Percentiles rank a stretch among this genome's conserved stretches.
These are phyloP conservation scores for Bombus sibiricus DNA, from an alignment of 1,140 invertebrate species.

Conservation along the genomic window DNA sequence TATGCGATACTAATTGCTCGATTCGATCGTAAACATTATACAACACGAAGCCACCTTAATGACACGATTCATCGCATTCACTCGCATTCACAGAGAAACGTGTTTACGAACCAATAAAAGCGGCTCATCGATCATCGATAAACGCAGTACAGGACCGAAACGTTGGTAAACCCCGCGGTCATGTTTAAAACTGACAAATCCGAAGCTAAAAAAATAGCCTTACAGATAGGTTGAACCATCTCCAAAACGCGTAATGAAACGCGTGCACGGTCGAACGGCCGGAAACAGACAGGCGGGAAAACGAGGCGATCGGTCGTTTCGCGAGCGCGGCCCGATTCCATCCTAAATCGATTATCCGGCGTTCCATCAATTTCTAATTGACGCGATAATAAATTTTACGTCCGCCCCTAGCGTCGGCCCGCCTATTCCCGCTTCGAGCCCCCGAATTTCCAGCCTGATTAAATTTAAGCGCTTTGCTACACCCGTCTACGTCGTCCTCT, in stretches of 20 bases:
- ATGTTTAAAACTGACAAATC: background rate
- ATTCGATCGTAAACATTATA: background rate
- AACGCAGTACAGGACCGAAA: background rate
- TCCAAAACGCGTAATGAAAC: constrained; percentile 3
- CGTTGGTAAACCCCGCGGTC: background rate
- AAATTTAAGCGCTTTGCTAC: constrained; percentile 67
- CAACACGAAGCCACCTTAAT: background rate
- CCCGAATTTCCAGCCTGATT: constrained; percentile 64
- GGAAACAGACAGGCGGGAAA: constrained; percentile 6
- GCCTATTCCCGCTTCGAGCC: constrained; percentile 59
- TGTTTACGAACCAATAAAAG: background rate
- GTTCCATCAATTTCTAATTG: constrained; percentile 79
- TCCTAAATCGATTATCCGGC: constrained; percentile 77
- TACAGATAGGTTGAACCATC: background rate
- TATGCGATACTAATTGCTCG: background rate
- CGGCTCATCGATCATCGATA: constrained; percentile 5
- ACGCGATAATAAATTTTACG: constrained; percentile 77
- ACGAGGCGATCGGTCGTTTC: constrained; percentile 23
- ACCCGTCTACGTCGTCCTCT: constrained; percentile 36
- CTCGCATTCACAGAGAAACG: background rate
- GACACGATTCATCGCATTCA: background rate
- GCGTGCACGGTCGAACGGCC: constrained; percentile 7
- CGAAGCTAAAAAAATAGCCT: background rate
- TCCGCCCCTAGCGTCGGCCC: constrained; percentile 40
- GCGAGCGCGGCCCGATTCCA: constrained; percentile 57